Conservation (phyloP, 2,113 vertebrate genomes). For the Psephotus haematonotus region DNA sequence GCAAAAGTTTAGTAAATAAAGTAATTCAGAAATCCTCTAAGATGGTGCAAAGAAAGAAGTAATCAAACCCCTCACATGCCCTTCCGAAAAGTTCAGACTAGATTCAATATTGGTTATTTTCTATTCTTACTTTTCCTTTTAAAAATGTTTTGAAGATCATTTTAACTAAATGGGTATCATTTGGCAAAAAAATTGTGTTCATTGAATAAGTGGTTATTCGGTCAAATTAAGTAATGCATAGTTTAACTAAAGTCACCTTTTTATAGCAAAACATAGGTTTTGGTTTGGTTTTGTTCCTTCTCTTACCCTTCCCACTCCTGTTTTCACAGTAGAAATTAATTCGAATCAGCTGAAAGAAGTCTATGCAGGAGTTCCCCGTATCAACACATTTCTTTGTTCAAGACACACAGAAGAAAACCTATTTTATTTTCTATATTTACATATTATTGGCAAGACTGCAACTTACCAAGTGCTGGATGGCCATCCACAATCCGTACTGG, state of each 20-base stretch:
- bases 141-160: background rate
- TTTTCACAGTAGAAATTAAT: background rate
- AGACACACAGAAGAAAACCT: background rate
- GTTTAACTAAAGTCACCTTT: background rate
- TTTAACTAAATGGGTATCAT: background rate
- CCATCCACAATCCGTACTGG: constrained; percentile 73
- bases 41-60: background rate
- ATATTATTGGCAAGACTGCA: background rate
- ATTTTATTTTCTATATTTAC: background rate
- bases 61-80: background rate
- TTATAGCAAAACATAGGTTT: background rate
- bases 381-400: background rate
- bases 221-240: background rate
- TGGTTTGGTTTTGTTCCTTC: background rate
- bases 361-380: background rate
- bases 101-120: background rate
- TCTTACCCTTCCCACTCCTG: background rate
- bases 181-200: background rate
- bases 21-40: background rate
- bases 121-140: background rate
- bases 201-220: background rate
- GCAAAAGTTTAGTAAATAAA: background rate
- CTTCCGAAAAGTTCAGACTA: background rate
- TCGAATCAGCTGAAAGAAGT: background rate
- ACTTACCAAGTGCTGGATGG: constrained; percentile 74